Base-by-base conservation (phyloP, 2,888 invertebrate genomes). In the Zelleria hepariella region DNA sequence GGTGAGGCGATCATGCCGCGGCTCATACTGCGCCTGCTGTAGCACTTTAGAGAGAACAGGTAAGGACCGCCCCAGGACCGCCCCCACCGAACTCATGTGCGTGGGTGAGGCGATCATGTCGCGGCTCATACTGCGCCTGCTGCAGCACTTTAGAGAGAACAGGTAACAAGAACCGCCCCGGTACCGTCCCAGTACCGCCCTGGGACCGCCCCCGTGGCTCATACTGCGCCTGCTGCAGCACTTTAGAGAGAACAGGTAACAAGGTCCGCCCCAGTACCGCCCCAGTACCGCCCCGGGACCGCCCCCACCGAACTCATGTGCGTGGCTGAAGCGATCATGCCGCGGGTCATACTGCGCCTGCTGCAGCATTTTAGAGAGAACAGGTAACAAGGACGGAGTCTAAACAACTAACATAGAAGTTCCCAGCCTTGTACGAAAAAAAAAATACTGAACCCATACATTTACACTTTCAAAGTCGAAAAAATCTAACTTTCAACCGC, bases 21-120 rank as follows among this genome's bases (percentile, higher is more conserved):
- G 67, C 92, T 98, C 66, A 93, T 98, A 67, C 91, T 96, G 62
- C 91, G 98, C 60, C 91, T 98, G 62, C 91, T 98, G 68, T 96
- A 96, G 77, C 96, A 98, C 81, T 94, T 98, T 69, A 91, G 98
- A 67, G 96, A 97, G 75, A 94, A 95, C 82, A 92, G 93, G 92
- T 93, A n/a, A n/a, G n/a, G n/a, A n/a, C n/a, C 6, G 5, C 32
- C 10, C 10, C 32, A 32, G 6, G 5, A 32, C 32, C 32, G 10
- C 32, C 5, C 32, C 10, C 10, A 90, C 92, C 18, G 95, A 97
- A 79, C 90, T 98, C 63, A 92, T 98, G 91, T 94, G 95, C 71
- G 95, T 98, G 51, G 96, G 98, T 0, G 96, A 97, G 74, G 95
- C 94, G 60, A 95, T 98, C 92, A 96, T 98, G 95, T 98, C 98